Conservation (phyloP, 2,797 vertebrate species). For the Hybognathus amarus region DNA sequence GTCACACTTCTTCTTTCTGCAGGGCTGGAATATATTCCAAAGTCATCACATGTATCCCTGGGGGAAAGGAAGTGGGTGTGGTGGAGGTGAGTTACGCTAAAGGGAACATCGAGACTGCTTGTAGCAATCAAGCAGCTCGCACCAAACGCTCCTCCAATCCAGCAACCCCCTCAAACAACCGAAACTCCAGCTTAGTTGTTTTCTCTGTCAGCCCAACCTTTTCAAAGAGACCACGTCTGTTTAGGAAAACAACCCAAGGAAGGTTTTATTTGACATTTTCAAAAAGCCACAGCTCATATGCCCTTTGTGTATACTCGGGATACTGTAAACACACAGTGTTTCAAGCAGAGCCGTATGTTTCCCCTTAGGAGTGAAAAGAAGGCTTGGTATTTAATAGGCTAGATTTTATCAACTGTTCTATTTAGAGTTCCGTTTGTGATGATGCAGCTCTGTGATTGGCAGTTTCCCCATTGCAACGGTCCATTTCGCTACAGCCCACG, state of each 20-base stretch:
- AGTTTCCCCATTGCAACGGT: slow-evolving; percentile 66
- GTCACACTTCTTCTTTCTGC: slow-evolving; percentile 53
- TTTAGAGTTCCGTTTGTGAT: slow-evolving; percentile 17
- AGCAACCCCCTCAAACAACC: slow-evolving; percentile 20
- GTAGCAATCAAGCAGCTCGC: slow-evolving; percentile 59
- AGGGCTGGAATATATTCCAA: slow-evolving; percentile 65
- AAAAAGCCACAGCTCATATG: slow-evolving; percentile 37
- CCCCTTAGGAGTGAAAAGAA: slow-evolving; percentile 16
- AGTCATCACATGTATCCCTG: slow-evolving; percentile 46
- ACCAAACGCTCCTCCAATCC: slow-evolving; percentile 17
- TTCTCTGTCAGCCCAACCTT: slow-evolving; percentile 57
- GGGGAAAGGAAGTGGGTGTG: slow-evolving; percentile 44
- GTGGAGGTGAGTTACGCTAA: slow-evolving; percentile 40
- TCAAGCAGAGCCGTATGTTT: neutral
- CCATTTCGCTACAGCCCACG: slow-evolving; percentile 69
- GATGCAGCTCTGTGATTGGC: slow-evolving; percentile 29
- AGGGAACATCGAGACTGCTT: slow-evolving; percentile 54
- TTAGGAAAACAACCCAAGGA: slow-evolving; percentile 55
- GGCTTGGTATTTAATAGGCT: slow-evolving; percentile 41
- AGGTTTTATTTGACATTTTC: slow-evolving; percentile 51
- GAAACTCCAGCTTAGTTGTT: slow-evolving; percentile 49
- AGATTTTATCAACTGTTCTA: slow-evolving; percentile 34
- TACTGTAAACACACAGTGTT: slow-evolving; percentile 14
- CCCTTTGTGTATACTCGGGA: slow-evolving; percentile 25
- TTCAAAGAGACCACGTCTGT: slow-evolving; percentile 52